Conservation (phyloP, 2,888 invertebrate genomes). For the Chrysolina haemoptera region DNA sequence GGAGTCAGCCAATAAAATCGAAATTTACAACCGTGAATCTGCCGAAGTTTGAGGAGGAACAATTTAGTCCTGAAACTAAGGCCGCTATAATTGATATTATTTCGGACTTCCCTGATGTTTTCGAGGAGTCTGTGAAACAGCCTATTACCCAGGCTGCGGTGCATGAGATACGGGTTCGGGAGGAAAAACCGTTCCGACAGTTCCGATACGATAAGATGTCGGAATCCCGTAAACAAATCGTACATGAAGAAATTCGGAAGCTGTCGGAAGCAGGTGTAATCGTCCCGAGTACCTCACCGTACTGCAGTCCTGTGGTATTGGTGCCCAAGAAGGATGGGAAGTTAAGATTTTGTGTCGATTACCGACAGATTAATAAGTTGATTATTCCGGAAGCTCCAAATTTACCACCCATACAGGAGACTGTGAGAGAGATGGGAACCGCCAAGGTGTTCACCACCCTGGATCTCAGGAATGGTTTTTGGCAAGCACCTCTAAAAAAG, state of each 20-base stretch:
- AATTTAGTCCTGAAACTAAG: not conserved
- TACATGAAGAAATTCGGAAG: not conserved
- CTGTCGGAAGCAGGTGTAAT: not conserved
- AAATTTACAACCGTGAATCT: no score
- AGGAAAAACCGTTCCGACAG: not conserved
- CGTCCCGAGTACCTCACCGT: not conserved
- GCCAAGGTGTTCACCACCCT: not conserved
- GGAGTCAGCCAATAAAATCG: no score
- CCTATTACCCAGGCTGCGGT: no score
- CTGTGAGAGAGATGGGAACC: no score
- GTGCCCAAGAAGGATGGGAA: not conserved
- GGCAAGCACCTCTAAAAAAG: no score
- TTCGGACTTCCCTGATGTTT: no score
- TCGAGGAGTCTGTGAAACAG: no score
- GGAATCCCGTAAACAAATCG: not conserved
- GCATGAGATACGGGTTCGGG: not conserved
- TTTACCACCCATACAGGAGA: no score
- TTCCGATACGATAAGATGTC: not conserved
- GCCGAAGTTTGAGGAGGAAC: not conserved
- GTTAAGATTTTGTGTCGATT: not conserved
- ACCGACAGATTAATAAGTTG: not conserved
- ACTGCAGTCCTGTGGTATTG: not conserved
- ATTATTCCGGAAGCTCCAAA: not conserved
- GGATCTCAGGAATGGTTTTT: no score
- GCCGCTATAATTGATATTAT: not conserved